A percentile compares a stretch with the other conserved stretches of the same genome.
These are phyloP conservation scores for Gari tellinella DNA, from an alignment of 2,888 invertebrate species.

Conservation along the genomic window DNA sequence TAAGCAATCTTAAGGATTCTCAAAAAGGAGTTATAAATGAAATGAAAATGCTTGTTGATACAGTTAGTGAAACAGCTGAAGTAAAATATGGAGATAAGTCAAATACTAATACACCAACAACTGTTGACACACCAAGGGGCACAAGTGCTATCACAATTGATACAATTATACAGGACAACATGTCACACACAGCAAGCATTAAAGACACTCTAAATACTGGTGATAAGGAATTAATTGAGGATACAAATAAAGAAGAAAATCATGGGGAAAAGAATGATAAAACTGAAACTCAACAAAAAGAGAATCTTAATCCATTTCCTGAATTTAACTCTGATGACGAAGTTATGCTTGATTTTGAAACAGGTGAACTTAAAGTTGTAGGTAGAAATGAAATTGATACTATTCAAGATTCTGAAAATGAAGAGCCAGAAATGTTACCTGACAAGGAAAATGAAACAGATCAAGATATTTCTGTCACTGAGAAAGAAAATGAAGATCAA, in stretches of 20 bases:
- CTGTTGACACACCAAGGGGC: too few relatives aligned
- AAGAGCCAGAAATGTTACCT: neutral
- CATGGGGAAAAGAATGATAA: slow-evolving; percentile 8
- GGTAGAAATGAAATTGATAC: neutral
- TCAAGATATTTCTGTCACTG: too few relatives aligned
- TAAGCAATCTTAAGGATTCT: too few relatives aligned
- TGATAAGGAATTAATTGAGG: neutral
- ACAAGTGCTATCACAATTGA: neutral
- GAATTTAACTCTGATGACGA: slow-evolving; percentile 46
- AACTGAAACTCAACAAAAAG: neutral
- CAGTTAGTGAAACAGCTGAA: too few relatives aligned
- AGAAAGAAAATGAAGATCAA: too few relatives aligned
- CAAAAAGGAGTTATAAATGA: too few relatives aligned
- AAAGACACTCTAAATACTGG: neutral
- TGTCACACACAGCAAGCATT: neutral
- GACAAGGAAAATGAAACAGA: too few relatives aligned
- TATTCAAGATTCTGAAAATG: neutral
- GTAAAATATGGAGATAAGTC: too few relatives aligned
- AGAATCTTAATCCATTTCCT: slow-evolving; percentile 34
- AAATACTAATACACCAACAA: too few relatives aligned
- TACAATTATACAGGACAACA: neutral
- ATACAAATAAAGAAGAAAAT: neutral
- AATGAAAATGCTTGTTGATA: too few relatives aligned
- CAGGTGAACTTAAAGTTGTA: slow-evolving; percentile 50
- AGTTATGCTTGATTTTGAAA: slow-evolving; percentile 47